Percentiles rank a stretch among this genome's conserved stretches.
phyloP scores from a whole-genome alignment of 2,888 invertebrate genomes.

The Chaitophorus viminalis region DNA sequence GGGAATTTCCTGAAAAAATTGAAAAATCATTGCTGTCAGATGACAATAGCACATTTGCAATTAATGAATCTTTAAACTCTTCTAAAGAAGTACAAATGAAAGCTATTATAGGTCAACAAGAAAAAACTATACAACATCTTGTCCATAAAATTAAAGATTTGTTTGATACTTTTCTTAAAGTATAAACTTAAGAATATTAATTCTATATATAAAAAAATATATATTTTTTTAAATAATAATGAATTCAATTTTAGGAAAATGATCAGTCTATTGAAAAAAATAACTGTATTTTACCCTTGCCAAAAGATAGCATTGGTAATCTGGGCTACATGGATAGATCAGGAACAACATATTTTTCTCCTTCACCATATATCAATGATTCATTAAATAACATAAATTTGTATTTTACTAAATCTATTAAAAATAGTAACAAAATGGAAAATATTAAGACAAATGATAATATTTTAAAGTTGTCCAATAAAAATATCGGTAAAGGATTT shows the following conservation, averaged over 20 bases:
- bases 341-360: slow-evolving; percentile 56
- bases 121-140: slow-evolving; percentile 52
- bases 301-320: slow-evolving; percentile 19
- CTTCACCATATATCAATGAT: slow-evolving; percentile 6
- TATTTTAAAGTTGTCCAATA: not conserved
- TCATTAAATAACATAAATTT: slow-evolving; percentile 25
- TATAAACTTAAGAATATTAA: not conserved
- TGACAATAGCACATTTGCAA: not conserved
- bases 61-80: slow-evolving; percentile 15
- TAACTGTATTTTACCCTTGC: not conserved
- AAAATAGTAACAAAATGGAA: slow-evolving; percentile 6
- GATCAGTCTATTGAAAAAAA: not conserved
- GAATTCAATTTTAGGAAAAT: slow-evolving; percentile 15
- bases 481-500: not conserved
- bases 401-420: slow-evolving; percentile 2
- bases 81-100: slow-evolving; percentile 44
- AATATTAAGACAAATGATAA: not conserved
- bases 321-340: slow-evolving; percentile 44
- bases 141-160: slow-evolving; percentile 40
- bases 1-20: slow-evolving; percentile 37
- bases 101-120: slow-evolving; percentile 56
- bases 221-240: not conserved
- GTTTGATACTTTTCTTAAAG: slow-evolving; percentile 34
- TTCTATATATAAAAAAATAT: too few species aligned
- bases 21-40: not conserved